These are phyloP conservation scores for Empidonax alnorum DNA, from an alignment of 2,113 vertebrate species.

Conservation along the genomic window DNA sequence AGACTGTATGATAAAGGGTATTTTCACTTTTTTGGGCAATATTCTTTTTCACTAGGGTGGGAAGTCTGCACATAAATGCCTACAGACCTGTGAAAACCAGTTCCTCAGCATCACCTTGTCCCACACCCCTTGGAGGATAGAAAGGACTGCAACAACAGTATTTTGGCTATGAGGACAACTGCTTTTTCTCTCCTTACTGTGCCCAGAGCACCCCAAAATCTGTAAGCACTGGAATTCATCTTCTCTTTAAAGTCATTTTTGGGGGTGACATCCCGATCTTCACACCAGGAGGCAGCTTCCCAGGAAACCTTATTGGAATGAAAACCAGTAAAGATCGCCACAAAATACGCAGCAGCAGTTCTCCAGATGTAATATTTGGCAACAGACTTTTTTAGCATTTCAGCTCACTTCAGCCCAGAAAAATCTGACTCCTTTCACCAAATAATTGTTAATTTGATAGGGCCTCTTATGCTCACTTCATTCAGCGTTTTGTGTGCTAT, in stretches of 20 bases:
- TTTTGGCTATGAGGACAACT: background rate
- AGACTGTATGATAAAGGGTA: background rate
- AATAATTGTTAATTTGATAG: slow-evolving; percentile 15
- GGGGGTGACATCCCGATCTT: background rate
- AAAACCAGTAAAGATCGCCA: background rate
- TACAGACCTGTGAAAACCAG: background rate
- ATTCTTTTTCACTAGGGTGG: background rate
- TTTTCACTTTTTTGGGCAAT: background rate
- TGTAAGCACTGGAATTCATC: background rate
- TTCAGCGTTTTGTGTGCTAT: slow-evolving; percentile 20
- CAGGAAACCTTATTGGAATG: background rate
- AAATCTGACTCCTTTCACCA: background rate
- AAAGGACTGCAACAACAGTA: background rate
- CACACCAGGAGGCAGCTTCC: background rate
- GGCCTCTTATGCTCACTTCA: background rate
- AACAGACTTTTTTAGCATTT: background rate
- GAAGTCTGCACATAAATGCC: background rate
- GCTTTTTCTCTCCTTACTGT: background rate
- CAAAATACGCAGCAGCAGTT: background rate
- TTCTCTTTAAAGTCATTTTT: background rate
- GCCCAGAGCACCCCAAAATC: background rate
- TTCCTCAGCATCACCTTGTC: background rate
- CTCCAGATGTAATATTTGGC: slow-evolving; percentile 1
- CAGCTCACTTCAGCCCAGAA: background rate
- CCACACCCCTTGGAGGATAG: rapidly evolving